Percentiles rank a stretch among this genome's conserved stretches.
Conservation (phyloP, 1,140 invertebrate genomes). For the Diorhabda carinulata region DNA sequence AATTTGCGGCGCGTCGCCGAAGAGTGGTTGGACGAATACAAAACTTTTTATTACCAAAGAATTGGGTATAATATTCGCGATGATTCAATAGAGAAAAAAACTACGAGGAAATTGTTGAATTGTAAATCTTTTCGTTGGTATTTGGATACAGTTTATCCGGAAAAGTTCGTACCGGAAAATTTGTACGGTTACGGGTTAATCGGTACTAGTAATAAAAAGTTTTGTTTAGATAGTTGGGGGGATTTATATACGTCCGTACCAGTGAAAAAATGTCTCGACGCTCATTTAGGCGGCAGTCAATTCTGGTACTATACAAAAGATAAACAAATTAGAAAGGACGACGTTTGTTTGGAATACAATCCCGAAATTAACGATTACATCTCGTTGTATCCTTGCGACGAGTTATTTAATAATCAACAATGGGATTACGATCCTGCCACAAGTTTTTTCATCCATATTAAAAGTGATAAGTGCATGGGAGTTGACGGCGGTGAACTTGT, state of each 20-base stretch:
- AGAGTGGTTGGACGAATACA: constrained; percentile 97
- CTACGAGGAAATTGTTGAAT: constrained; percentile 70
- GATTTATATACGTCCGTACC: neutral
- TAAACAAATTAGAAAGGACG: neutral
- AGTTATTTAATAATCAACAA: neutral
- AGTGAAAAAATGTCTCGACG: neutral
- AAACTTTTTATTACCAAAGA: constrained; percentile 95
- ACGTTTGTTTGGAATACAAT: neutral
- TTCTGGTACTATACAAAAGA: neutral
- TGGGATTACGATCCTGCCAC: neutral
- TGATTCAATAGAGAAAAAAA: constrained; percentile 75
- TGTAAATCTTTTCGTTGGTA: constrained; percentile 99
- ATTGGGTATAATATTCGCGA: constrained; percentile 72
- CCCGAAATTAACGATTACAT: neutral
- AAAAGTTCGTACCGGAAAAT: constrained; percentile 84
- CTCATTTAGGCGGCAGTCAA: neutral
- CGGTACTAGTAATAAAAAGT: neutral
- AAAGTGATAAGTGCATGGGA: neutral
- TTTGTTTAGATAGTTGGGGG: constrained; percentile 2
- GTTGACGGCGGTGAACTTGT: neutral
- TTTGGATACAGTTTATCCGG: constrained; percentile 94
- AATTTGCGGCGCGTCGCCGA: constrained; percentile 79
- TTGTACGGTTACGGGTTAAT: neutral
- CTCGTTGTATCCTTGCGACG: neutral
- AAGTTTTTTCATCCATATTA: neutral